Conservation (phyloP, 2,113 vertebrate species). For the Salvelinus fontinalis region DNA sequence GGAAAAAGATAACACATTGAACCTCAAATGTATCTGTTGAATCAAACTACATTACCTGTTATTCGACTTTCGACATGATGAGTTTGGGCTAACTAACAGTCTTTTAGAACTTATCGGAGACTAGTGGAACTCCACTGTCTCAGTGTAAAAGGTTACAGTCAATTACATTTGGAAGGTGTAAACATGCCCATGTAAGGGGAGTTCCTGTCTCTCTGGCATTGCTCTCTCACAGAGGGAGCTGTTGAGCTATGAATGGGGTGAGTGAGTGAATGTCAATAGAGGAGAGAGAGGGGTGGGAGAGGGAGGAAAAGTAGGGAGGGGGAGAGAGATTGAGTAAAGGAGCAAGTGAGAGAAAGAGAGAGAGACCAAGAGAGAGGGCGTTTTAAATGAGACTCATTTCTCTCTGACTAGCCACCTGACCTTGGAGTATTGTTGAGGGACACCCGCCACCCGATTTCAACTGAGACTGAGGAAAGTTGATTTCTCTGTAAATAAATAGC, state of each 20-base stretch:
- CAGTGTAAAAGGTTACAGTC: slow-evolving; percentile 12
- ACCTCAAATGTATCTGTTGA: slow-evolving; percentile 13
- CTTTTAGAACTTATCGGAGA: background rate
- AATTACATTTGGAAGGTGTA: slow-evolving; percentile 29
- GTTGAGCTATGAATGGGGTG: slow-evolving; percentile 63
- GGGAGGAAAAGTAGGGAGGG: slow-evolving; percentile 13
- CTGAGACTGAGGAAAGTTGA: slow-evolving; percentile 8
- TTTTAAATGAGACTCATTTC: slow-evolving; percentile 3
- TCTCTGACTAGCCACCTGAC: background rate
- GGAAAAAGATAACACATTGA: slow-evolving; percentile 13
- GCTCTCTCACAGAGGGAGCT: slow-evolving; percentile 73
- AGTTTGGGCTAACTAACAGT: background rate
- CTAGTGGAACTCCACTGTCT: slow-evolving; percentile 1
- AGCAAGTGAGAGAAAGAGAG: too few relatives aligned
- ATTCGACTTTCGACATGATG: background rate
- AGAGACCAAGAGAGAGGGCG: too few relatives aligned
- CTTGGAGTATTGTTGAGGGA: slow-evolving; percentile 3
- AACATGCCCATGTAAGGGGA: slow-evolving; percentile 23
- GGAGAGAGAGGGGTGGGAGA: slow-evolving; percentile 13
- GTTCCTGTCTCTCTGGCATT: slow-evolving; percentile 20
- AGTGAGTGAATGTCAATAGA: slow-evolving; percentile 26
- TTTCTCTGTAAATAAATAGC: background rate
- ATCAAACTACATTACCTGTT: slow-evolving; percentile 9
- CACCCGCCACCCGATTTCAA: background rate
- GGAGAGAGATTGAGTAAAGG: background rate